phyloP scores from a whole-genome alignment of 1,140 invertebrate genomes.

The Popillia japonica region DNA sequence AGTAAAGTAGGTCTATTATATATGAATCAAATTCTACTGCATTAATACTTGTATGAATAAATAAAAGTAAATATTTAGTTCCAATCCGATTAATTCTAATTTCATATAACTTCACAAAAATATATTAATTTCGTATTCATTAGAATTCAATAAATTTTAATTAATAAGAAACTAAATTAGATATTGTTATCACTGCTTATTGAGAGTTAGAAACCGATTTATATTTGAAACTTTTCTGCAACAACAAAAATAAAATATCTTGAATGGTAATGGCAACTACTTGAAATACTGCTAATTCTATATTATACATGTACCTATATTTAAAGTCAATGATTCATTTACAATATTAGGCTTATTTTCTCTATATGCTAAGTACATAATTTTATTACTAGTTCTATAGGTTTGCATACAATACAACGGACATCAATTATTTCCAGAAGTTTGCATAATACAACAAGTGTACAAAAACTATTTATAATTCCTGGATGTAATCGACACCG shows the following conservation, averaged over 20 bases:
- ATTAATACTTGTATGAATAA: too few species aligned
- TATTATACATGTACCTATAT: not conserved
- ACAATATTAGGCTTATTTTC: conserved; percentile 1
- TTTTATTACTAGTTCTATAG: not conserved
- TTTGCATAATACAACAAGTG: not conserved
- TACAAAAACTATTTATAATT: conserved; percentile 7
- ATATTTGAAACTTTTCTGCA: not conserved
- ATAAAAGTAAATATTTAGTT: too few species aligned
- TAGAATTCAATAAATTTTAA: too few species aligned
- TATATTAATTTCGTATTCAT: too few species aligned
- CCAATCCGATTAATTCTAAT: too few species aligned
- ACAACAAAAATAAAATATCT: not conserved
- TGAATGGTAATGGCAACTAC: not conserved
- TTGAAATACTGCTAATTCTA: not conserved
- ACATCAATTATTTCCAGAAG: conserved; percentile 7
- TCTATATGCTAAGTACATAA: not conserved
- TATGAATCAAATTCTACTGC: not conserved
- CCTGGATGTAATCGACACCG: not conserved
- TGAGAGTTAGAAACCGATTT: not conserved
- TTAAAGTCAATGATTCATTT: not conserved
- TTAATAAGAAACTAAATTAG: too few species aligned
- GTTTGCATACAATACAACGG: not conserved
- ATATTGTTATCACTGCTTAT: too few species aligned
- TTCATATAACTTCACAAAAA: too few species aligned
- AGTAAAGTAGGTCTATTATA: conserved; percentile 6